Evolutionary conservation across 2,113 vertebrate genomes (phyloP).

Genomic region (Piprites chloris): DNA sequence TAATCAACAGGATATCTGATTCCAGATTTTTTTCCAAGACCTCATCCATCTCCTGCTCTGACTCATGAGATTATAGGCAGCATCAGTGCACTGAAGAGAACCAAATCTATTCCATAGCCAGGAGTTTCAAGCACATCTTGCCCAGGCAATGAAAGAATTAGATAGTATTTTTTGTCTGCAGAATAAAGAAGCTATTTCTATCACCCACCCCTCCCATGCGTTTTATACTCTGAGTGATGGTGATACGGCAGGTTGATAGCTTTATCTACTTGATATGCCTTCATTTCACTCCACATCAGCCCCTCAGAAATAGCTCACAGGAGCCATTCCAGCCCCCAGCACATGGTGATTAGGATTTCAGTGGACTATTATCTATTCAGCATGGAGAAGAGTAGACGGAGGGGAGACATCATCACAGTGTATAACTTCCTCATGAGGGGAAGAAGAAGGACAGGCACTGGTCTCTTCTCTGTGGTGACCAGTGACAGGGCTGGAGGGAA

Average conservation of each 20-base stretch:
- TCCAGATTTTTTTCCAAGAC: background rate
- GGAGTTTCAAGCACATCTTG: background rate
- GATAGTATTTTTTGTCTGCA: background rate
- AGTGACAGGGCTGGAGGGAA: background rate
- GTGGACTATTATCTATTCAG: background rate
- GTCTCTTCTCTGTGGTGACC: background rate
- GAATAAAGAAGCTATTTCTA: background rate
- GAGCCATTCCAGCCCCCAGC: background rate
- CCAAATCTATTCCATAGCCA: background rate
- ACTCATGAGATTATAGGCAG: background rate
- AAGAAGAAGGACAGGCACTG: background rate
- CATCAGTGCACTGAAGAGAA: background rate
- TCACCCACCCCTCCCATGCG: background rate
- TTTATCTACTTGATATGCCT: background rate
- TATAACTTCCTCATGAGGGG: background rate
- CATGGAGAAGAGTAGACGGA: background rate
- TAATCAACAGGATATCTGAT: constrained; percentile 3
- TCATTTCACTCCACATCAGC: background rate
- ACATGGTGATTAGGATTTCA: background rate
- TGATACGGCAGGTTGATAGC: background rate
- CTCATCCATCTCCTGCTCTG: background rate
- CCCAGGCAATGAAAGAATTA: background rate
- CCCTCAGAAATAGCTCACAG: background rate
- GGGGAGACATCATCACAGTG: background rate
- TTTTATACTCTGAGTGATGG: background rate